Evolutionary conservation across 2,888 invertebrate species (phyloP).

Genomic region (Pyrrhia umbra): DNA sequence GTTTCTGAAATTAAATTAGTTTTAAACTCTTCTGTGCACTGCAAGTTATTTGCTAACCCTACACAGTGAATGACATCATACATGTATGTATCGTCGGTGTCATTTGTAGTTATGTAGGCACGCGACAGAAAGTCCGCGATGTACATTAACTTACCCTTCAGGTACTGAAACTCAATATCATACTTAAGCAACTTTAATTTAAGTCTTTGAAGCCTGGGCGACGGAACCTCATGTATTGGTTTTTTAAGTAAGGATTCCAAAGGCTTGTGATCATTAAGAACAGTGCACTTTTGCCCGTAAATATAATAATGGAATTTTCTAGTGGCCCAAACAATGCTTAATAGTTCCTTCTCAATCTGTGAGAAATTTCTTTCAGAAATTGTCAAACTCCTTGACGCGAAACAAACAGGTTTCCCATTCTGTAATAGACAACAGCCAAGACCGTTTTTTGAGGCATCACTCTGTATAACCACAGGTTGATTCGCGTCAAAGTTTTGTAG

Average conservation of each 20-base stretch:
- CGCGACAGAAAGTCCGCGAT: constrained; percentile 63
- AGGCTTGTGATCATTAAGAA: constrained; percentile 69
- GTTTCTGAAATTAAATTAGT: constrained; percentile 28
- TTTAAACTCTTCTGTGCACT: constrained; percentile 38
- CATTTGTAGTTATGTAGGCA: neutral
- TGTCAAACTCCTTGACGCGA: constrained; percentile 40
- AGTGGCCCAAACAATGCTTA: constrained; percentile 69
- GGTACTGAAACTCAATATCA: constrained; percentile 49
- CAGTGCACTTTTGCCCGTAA: constrained; percentile 53
- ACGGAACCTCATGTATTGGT: constrained; percentile 50
- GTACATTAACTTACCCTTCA: constrained; percentile 63
- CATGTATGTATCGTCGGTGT: constrained; percentile 7
- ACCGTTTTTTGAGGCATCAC: constrained; percentile 42
- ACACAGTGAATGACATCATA: constrained; percentile 47
- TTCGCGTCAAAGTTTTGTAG: constrained; percentile 33
- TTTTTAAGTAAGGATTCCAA: constrained; percentile 65
- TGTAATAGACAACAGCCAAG: constrained; percentile 46
- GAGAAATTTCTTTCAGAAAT: constrained; percentile 35
- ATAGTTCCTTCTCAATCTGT: constrained; percentile 75
- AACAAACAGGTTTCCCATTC: constrained; percentile 45
- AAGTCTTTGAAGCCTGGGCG: constrained; percentile 62
- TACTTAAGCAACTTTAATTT: constrained; percentile 66
- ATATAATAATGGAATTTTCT: constrained; percentile 50
- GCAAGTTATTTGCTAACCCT: constrained; percentile 31
- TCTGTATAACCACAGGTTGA: constrained; percentile 21